A percentile compares a stretch with the other conserved stretches of the same genome.
These are phyloP conservation scores for Mythimna pallens DNA, from an alignment of 2,888 invertebrate genomes.

Conservation along the genomic window DNA sequence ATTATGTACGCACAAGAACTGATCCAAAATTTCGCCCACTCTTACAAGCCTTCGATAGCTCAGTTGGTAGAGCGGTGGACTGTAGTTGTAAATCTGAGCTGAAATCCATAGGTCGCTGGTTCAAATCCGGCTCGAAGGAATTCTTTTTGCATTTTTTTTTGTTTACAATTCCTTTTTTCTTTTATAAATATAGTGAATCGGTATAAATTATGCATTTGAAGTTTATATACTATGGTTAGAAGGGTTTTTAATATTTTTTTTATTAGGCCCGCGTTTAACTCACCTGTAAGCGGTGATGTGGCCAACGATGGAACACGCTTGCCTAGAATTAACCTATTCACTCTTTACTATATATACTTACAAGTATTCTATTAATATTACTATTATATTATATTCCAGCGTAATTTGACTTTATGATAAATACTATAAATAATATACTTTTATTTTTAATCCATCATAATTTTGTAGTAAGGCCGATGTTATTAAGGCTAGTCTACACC, in stretches of 20 bases:
- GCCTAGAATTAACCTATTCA: no score
- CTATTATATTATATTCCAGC: no score
- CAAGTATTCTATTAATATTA: no score
- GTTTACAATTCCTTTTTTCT: neutral
- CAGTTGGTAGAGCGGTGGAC: constrained; percentile 91
- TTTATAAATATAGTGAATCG: neutral
- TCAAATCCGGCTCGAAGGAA: constrained; percentile 92
- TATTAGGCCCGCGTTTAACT: no score
- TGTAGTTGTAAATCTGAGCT: constrained; percentile 74
- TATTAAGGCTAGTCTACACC: constrained; percentile 29
- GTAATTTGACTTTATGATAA: neutral
- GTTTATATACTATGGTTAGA: neutral
- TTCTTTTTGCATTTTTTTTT: constrained; percentile 69
- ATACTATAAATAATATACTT: neutral
- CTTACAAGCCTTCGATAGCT: constrained; percentile 87
- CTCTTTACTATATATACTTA: no score
- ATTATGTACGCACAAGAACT: fast-evolving
- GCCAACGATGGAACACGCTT: no score
- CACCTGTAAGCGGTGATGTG: no score
- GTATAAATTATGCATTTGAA: neutral
- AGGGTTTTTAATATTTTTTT: no score
- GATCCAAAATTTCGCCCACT: neutral
- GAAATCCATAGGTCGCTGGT: constrained; percentile 92
- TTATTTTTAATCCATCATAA: neutral
- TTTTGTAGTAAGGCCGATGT: constrained; percentile 40